Evolutionary conservation across 2,888 invertebrate species (phyloP), one percentile per base, ranked within the genome.

Genomic region (Lasioglossum vierecki): DNA sequence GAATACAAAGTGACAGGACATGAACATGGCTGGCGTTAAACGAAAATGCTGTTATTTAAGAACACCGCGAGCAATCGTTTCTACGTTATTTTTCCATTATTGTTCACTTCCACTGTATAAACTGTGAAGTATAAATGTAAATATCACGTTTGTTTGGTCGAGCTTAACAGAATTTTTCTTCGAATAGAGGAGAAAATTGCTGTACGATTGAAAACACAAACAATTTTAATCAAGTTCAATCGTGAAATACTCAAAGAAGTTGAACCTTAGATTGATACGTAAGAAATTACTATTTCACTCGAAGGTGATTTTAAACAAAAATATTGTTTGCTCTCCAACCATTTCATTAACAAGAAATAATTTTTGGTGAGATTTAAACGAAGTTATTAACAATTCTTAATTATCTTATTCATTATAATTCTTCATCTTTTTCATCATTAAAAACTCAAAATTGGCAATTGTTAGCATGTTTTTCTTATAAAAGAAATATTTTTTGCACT

Each of bases 1-100:
- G 71, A 79, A 66, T 78, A 81, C 76, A 72, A 80, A 88, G 71
- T 74, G 71, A 66, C 66, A 39, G 72, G 49, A 71, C 71, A 77
- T 30, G 68, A 82, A 71, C 57, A 30, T 63, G 44, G 11, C 18
- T n/a, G 63, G 53, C 53, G 74, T 26, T 46, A 68, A 39, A 57
- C 57, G 68, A 75, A 66, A 68, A 57, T 49, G 30, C 46, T 57
- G 71, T 76, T 66, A 75, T 66, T 84, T 79, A 73, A 79, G 60
- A 46, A 60, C 57, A 44, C 26, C 15, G 44, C 53, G 18, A 79
- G 72, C 46, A 79, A 79, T 82, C 78, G 49, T 82, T 77, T 70
- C 26, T 13, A 30, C 44, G 49, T 75, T 77, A 75, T 57, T 73
- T 60, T 39, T 60, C 41, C 70, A 63, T 39, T 26, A 49, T 53